Conservation (phyloP, 2,113 vertebrate species). For the Perca fluviatilis region DNA sequence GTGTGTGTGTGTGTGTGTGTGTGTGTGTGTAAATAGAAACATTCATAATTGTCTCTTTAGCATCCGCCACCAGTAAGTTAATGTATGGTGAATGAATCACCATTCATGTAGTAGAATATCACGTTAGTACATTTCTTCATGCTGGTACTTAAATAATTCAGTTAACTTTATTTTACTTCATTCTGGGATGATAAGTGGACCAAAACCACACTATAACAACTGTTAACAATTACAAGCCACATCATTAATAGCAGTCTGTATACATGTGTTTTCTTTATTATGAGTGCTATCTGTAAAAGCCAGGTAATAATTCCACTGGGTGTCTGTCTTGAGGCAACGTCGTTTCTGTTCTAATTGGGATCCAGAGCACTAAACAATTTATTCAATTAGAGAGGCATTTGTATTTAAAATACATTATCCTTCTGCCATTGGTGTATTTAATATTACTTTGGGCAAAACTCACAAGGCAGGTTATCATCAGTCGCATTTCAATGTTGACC, state of each 20-base stretch:
- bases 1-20: too few relatives aligned
- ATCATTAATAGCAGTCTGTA: not conserved
- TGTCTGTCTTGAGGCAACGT: not conserved
- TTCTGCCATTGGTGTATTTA: not conserved
- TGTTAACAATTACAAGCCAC: not conserved
- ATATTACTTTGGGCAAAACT: not conserved
- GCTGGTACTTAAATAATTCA: not conserved
- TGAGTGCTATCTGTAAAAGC: not conserved
- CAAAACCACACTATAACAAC: not conserved
- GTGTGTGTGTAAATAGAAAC: not conserved
- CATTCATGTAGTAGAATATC: not conserved
- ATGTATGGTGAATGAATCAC: not conserved
- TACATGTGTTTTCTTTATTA: not conserved
- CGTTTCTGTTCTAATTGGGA: conserved; percentile 19
- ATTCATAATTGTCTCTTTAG: not conserved
- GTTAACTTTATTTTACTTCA: not conserved
- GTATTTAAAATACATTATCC: conserved; percentile 9
- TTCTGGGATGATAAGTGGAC: not conserved
- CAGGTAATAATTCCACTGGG: not conserved
- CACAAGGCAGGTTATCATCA: conserved; percentile 6
- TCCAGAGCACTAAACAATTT: not conserved
- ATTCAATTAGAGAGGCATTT: conserved; percentile 15
- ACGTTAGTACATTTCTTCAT: not conserved
- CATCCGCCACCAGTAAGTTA: not conserved
- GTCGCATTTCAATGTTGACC: not conserved